phyloP scores from a whole-genome alignment of 2,113 vertebrate genomes.

The Oenanthe oenanthe region DNA sequence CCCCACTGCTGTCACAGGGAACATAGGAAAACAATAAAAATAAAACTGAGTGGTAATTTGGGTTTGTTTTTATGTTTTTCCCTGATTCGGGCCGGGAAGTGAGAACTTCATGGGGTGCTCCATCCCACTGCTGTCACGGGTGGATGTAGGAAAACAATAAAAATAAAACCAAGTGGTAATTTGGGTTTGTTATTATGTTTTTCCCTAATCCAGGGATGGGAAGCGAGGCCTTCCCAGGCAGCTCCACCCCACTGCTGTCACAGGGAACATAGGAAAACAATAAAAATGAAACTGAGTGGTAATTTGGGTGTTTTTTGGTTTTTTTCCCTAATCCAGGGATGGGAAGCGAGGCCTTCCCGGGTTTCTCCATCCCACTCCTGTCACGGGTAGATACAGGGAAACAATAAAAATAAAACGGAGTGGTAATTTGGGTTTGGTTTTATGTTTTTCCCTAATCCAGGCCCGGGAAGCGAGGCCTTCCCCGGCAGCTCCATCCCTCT shows the following conservation, averaged over 20 bases:
- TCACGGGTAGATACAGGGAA: not conserved
- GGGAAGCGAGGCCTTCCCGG: too few relatives aligned
- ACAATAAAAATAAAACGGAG: not conserved
- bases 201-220: too few relatives aligned
- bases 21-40: too few relatives aligned
- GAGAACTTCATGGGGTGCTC: too few relatives aligned
- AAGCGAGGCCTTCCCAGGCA: too few relatives aligned
- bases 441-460: rapidly evolving
- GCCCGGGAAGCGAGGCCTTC: not conserved
- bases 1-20: too few relatives aligned
- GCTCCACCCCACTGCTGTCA: not conserved
- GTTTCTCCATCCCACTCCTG: too few relatives aligned
- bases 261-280: not conserved
- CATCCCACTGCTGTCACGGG: too few relatives aligned
- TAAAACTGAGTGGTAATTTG: too few relatives aligned
- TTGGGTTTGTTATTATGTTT: not conserved
- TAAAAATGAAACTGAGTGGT: not conserved
- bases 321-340: too few relatives aligned
- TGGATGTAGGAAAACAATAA: not conserved
- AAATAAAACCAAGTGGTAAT: rapidly evolving
- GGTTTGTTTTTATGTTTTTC: too few relatives aligned
- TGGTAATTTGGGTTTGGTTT: not conserved
- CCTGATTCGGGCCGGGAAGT: too few relatives aligned
- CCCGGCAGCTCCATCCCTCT: not conserved
- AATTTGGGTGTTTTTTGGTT: not conserved